phyloP scores from a whole-genome alignment of 2,113 vertebrate species.

The Eudorcas thomsonii region DNA sequence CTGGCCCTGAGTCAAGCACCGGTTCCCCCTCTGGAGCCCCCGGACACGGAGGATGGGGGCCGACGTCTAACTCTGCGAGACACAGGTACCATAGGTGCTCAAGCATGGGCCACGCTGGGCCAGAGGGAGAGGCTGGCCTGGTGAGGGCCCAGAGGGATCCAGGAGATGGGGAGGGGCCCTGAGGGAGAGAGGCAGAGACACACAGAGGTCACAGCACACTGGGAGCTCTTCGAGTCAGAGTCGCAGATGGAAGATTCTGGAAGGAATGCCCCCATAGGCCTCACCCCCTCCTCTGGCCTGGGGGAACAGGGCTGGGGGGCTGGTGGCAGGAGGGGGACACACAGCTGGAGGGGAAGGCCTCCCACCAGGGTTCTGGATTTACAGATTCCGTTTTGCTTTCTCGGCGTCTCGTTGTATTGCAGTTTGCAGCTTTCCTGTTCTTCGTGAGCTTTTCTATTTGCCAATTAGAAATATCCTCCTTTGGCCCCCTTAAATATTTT shows the following conservation, averaged over 20 bases:
- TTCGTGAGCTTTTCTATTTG: neutral
- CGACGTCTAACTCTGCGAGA: no score
- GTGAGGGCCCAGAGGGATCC: no score
- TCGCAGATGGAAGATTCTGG: neutral
- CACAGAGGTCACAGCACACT: neutral
- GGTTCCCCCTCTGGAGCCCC: neutral
- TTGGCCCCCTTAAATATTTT: neutral
- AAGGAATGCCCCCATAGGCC: no score
- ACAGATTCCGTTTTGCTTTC: no score
- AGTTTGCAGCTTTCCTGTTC: neutral
- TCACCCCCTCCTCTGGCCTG: accelerated
- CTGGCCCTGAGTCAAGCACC: neutral
- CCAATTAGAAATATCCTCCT: neutral
- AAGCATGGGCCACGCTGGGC: accelerated
- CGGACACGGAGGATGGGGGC: neutral
- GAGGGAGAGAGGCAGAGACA: neutral
- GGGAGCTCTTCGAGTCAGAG: neutral
- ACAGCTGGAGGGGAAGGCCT: neutral
- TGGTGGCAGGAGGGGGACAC: accelerated
- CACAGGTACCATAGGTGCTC: neutral
- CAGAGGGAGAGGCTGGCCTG: neutral
- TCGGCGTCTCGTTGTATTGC: neutral
- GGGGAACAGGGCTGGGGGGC: neutral
- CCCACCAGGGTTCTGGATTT: accelerated
- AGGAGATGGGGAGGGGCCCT: neutral